Percentiles rank a stretch among this genome's conserved stretches.
Conservation (phyloP, 2,888 invertebrate genomes). For the Ophonus ardosiacus region DNA sequence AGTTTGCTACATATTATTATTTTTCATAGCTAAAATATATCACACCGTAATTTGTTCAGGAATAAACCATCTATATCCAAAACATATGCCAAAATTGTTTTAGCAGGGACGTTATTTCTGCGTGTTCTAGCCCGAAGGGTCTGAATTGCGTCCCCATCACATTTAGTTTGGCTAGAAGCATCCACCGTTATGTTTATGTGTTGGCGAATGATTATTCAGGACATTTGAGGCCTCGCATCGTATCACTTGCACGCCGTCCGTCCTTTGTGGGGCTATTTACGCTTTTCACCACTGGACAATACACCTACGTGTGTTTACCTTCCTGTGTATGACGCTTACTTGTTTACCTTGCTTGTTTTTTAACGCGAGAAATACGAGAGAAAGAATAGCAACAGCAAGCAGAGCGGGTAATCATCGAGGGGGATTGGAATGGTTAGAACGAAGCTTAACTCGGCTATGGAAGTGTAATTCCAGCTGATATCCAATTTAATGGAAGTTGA, state of each 20-base stretch:
- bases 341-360: conserved; percentile 28
- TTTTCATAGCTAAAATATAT: too few species aligned
- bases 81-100: too few species aligned
- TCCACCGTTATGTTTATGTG: conserved; percentile 34
- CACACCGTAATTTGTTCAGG: too few species aligned
- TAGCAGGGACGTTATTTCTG: not conserved
- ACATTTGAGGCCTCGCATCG: conserved; percentile 42
- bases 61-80: too few species aligned
- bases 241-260: not conserved
- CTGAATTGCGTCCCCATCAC: not conserved
- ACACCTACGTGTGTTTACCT: conserved; percentile 8
- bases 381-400: conserved; percentile 17
- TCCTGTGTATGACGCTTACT: conserved; percentile 24
- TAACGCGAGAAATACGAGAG: not conserved
- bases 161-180: not conserved
- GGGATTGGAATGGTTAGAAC: conserved; percentile 8
- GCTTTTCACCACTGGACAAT: conserved; percentile 2
- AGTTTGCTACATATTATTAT: too few species aligned
- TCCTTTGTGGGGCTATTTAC: conserved; percentile 35
- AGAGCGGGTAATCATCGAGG: conserved; percentile 7
- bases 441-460: conserved; percentile 31
- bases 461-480: conserved; percentile 32
- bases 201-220: conserved; percentile 57
- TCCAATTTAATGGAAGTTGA: conserved; percentile 48
- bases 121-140: not conserved